Evolutionary conservation across 2,113 vertebrate species (phyloP).

Genomic region (Calidris pygmaea): DNA sequence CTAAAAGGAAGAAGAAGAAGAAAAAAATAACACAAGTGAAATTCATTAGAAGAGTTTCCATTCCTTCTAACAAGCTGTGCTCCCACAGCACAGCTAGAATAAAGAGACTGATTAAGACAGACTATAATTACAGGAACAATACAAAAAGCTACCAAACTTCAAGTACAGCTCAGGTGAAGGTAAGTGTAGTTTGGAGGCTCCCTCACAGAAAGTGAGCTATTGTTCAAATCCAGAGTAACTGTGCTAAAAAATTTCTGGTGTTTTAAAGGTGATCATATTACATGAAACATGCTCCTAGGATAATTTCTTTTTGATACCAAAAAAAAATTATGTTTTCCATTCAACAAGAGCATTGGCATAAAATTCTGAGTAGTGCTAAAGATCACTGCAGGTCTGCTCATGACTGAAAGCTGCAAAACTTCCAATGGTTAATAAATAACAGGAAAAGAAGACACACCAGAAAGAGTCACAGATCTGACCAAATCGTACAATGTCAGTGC

Average conservation of each 20-base stretch:
- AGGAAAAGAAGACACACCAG: not conserved
- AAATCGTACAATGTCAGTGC: not conserved
- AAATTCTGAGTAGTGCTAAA: not conserved
- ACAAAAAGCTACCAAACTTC: not conserved
- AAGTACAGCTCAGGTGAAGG: not conserved
- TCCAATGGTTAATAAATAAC: not conserved
- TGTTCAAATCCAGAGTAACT: not conserved
- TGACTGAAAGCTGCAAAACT: not conserved
- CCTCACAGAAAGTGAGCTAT: not conserved
- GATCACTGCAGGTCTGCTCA: not conserved
- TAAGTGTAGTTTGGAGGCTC: not conserved
- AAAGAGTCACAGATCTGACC: not conserved
- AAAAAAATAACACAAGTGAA: accelerated
- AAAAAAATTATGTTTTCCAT: not conserved
- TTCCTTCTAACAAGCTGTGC: not conserved
- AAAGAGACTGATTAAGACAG: not conserved
- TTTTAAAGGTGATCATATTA: not conserved
- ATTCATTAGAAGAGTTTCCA: not conserved
- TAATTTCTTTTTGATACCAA: not conserved
- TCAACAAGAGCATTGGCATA: not conserved
- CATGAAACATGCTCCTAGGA: not conserved
- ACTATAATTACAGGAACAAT: not conserved
- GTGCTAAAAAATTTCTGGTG: not conserved
- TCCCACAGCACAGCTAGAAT: not conserved
- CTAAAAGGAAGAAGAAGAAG: not conserved